phyloP scores from a whole-genome alignment of 2,113 vertebrate species.

The Struthio camelus region DNA sequence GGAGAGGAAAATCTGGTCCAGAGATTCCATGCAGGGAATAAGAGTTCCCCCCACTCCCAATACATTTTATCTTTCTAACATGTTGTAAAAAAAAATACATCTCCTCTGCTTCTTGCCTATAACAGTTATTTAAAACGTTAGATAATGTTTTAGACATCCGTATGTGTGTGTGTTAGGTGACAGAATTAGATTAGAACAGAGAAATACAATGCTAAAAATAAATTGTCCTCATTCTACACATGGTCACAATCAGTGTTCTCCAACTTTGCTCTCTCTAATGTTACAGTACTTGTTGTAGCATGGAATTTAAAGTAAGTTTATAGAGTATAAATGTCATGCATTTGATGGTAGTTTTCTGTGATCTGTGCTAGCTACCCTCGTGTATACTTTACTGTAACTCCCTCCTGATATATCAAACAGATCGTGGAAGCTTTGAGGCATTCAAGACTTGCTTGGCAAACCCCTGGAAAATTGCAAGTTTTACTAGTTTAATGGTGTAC shows the following conservation, averaged over 20 bases:
- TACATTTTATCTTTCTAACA: neutral
- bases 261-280: conserved; percentile 28
- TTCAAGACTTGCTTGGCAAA: conserved; percentile 58
- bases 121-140: conserved; percentile 6
- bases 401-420: conserved; percentile 46
- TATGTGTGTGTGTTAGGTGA: neutral
- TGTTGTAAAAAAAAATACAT: neutral
- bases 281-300: conserved; percentile 30
- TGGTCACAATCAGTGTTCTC: conserved; percentile 28
- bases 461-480: conserved; percentile 20
- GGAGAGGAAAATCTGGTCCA: neutral
- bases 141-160: conserved; percentile 12
- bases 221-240: conserved; percentile 6
- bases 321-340: neutral
- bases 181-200: neutral
- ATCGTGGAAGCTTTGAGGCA: conserved; percentile 24
- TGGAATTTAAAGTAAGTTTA: conserved; percentile 43
- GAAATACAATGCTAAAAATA: conserved; percentile 39
- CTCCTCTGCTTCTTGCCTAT: neutral
- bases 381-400: conserved; percentile 26
- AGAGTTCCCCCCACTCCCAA: neutral
- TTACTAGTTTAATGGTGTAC: conserved; percentile 51
- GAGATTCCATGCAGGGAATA: neutral
- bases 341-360: neutral
- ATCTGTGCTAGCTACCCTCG: conserved; percentile 2